These are phyloP conservation scores for Chymomyza procnemis DNA, from an alignment of 2,888 invertebrate species.

Conservation along the genomic window DNA sequence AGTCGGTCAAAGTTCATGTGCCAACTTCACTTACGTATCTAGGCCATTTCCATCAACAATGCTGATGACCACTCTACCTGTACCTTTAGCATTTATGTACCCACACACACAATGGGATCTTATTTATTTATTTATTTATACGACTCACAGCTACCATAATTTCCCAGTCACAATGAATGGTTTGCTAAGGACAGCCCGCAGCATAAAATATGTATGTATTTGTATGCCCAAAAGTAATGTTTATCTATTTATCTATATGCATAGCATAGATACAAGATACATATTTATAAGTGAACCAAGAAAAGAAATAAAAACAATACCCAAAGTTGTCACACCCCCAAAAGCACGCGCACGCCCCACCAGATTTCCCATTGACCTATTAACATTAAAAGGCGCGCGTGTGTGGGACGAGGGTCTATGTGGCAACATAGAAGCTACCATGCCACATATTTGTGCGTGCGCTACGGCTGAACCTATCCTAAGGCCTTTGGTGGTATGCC, in stretches of 20 bases:
- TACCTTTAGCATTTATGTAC: not conserved
- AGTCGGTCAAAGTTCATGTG: not conserved
- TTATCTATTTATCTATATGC: constrained; percentile 13
- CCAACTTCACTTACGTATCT: not conserved
- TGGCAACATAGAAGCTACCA: constrained; percentile 1
- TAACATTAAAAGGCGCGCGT: constrained; percentile 48
- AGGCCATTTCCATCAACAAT: not conserved
- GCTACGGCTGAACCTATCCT: constrained; percentile 58
- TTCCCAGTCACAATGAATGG: not conserved
- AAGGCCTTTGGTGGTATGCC: constrained; percentile 56
- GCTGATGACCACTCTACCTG: not conserved
- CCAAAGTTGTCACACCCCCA: constrained; percentile 5
- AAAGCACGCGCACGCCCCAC: constrained; percentile 37
- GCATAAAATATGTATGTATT: constrained; percentile 13
- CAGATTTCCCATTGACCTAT: constrained; percentile 63
- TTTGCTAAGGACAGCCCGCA: not conserved
- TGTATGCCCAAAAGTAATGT: not conserved
- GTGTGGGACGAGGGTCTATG: not conserved
- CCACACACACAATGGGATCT: not conserved
- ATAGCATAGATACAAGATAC: constrained; percentile 10
- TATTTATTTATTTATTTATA: not conserved
- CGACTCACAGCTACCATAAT: not conserved
- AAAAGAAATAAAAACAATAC: not conserved
- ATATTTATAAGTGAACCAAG: constrained; percentile 27
- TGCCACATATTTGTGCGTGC: not conserved